Base-by-base conservation (phyloP, 1,140 invertebrate genomes). In the Drosophila rufa region DNA sequence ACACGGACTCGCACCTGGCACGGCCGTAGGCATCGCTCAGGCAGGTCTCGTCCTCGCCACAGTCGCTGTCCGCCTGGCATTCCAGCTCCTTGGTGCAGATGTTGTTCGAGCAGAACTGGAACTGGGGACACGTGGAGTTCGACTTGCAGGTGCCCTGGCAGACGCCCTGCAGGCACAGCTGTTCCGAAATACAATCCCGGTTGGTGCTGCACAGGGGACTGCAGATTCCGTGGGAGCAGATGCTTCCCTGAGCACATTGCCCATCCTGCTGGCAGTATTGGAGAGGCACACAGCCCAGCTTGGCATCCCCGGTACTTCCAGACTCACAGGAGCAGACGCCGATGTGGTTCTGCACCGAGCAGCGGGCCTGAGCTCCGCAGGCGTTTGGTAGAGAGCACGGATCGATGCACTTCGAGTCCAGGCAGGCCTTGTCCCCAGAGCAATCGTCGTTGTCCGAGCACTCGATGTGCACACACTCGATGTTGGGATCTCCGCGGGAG, bases 251-350 rank as follows among this genome's bases (percentile, higher is more conserved):
- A 8, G 97, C 95, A 89, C 97, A 98, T 80, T 97, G 96, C 22
- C 93, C 94, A 60, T 97, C 96, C 75, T 93, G 93, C 51, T 95
- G 95, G 90, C 97, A 98, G 80, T 96, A 97, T 75, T 97, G 96
- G 40, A 97, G 93, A 4, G 95, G 94, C 42, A 97, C 95, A 89
- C 97, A 98, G 11, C 97, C 97, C 36, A 97, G 93, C 62, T 96
- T 95, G 17, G 97, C 96, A 93, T 98, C 96, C 51, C 97, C 97
- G 11, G 97, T 97, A 64, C 95, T 96, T 19, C 97, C 97, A 17
- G 96, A 94, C 85, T 95, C 93, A 91, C 98, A 98, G 7, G 95
- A 95, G 85, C 97, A 98, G 14, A 96, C 94, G 3, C 96, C 96
- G n/a, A 96, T 94, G 77, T 97, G 96, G 90, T 96, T 96, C 57